Evolutionary conservation across 2,888 invertebrate genomes (phyloP), one percentile per base, ranked within the genome.

Genomic region (Herminia tarsipennalis): DNA sequence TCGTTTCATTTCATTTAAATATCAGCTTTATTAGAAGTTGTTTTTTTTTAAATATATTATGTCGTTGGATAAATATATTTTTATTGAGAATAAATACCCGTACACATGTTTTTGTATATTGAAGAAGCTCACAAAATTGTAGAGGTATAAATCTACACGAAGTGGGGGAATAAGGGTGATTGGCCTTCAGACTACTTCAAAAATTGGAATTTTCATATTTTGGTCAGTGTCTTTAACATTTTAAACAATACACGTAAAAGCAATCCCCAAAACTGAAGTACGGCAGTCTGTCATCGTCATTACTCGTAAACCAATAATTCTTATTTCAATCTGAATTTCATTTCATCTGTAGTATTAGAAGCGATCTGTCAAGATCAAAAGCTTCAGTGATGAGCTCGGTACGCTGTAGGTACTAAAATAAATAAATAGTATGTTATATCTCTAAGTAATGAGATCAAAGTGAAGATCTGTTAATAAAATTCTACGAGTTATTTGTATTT

Each of bases 321-420:
- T 42, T 22, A 35, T 14, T 43, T 39, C 29, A 25, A 48, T 42
- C 36, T 28, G 27, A 20, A 29, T 34, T 25, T 22, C 10, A 32
- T 53, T 38, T 47, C 24, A 18, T 29, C 6, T 10, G 24, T 13
- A 25, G 32, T 12, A 43, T 39, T 30, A 47, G 39, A 49, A 45
- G 36, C 38, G 32, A 34, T 32, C 25, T 37, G 17, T 4, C 28
- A 6, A 61, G 66, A 65, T 36, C 36, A 27, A 60, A 60, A 55
- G 24, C 20, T 5, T n/a, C 5, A 20, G 10, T n/a, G n/a, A 27
- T 27, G 12, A 20, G 3, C 14, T n/a, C 14, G 8, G n/a, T 33
- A 13, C 12, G 22, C 14, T 40, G 27, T 34, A 17, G n/a, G n/a
- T 27, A 28, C 8, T 33, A 25, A 21, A 41, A 17, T 20, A 20